Conservation (phyloP, 2,113 vertebrate genomes). For the Sturnira hondurensis region DNA sequence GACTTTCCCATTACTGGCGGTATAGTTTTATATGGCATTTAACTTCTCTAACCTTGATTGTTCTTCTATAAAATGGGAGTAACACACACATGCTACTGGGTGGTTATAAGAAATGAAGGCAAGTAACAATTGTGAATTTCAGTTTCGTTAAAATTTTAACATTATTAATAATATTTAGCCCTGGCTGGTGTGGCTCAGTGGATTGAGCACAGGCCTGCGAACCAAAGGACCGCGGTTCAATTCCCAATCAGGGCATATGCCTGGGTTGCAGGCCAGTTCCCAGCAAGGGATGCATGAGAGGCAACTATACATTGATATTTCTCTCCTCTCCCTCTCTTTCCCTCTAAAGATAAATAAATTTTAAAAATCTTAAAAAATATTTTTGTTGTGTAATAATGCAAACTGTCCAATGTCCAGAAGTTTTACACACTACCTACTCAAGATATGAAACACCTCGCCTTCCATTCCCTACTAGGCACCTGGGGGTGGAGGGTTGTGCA, state of each 20-base stretch:
- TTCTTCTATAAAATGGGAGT: background rate
- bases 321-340: no score
- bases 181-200: no score
- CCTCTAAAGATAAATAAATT: no score
- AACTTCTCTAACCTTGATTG: background rate
- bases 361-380: no score
- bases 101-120: background rate
- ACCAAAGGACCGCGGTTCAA: no score
- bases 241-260: no score
- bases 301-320: no score
- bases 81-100: background rate
- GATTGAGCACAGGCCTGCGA: no score
- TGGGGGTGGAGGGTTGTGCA: rapidly evolving
- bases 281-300: no score
- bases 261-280: no score
- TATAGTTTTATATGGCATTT: background rate
- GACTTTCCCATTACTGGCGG: background rate
- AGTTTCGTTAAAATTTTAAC: background rate
- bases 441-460: background rate
- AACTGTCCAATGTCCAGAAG: background rate
- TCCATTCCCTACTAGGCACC: background rate
- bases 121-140: background rate
- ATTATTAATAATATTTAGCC: background rate
- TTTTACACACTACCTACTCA: background rate
- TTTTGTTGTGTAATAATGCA: background rate